Percentiles rank a stretch among this genome's conserved stretches.
Conservation (phyloP, 2,797 vertebrate species). For the Gymnoscopelus microlampas region DNA sequence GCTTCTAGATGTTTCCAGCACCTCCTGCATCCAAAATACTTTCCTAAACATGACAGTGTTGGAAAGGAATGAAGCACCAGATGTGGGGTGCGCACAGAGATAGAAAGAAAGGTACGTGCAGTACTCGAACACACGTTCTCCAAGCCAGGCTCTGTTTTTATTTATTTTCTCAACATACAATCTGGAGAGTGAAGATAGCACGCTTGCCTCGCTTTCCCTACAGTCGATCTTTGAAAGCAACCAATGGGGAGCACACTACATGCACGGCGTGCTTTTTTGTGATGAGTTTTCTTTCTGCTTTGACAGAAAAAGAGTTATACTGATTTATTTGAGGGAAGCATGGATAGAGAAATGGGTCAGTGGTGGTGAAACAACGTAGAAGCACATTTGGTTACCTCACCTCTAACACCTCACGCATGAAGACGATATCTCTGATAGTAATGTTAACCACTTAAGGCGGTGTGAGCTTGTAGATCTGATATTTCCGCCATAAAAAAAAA, state of each 20-base stretch:
- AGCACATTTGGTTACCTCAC: neutral
- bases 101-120: constrained; percentile 40
- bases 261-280: neutral
- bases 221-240: constrained; percentile 15
- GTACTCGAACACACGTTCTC: constrained; percentile 17
- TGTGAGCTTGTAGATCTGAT: no score
- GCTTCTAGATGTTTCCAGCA: constrained; percentile 50
- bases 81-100: constrained; percentile 57
- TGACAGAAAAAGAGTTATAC: neutral
- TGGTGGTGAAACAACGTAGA: neutral
- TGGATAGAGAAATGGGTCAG: neutral
- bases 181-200: constrained; percentile 4
- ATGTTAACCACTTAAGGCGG: no score
- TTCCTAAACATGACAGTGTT: constrained; percentile 64
- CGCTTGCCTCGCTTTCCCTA: constrained; percentile 17
- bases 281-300: neutral
- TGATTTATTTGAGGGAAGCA: no score
- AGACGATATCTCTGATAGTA: neutral
- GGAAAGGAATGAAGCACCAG: constrained; percentile 71
- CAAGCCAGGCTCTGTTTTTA: constrained; percentile 6
- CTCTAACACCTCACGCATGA: neutral
- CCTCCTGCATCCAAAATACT: constrained; percentile 37
- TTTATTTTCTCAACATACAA: constrained; percentile 7
- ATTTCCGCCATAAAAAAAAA: no score
- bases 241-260: neutral